phyloP scores from a whole-genome alignment of 1,140 invertebrate species.

The Bradynema listronoti region DNA sequence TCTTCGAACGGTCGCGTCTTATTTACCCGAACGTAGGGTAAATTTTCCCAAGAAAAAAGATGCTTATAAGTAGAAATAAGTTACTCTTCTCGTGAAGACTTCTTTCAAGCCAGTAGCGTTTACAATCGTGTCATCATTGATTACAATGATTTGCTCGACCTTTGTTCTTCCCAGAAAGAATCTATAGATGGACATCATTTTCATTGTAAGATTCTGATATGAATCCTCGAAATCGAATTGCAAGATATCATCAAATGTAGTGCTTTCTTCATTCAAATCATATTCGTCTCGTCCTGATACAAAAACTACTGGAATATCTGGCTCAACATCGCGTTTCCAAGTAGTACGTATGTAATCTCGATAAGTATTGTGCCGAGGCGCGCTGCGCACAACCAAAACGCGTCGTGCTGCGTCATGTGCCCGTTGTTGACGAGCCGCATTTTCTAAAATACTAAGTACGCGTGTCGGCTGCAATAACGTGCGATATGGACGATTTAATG shows the following conservation, averaged over 20 bases:
- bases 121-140: conserved; percentile 57
- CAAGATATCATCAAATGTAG: conserved; percentile 43
- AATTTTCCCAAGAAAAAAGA: no score
- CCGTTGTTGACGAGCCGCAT: no score
- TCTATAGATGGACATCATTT: conserved; percentile 55
- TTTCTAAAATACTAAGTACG: no score
- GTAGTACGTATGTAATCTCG: conserved; percentile 48
- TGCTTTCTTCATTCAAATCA: conserved; percentile 28
- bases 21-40: no score
- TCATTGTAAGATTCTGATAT: conserved; percentile 52
- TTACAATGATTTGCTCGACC: conserved; percentile 51
- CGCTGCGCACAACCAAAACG: conserved; percentile 46
- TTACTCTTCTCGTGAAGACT: no score
- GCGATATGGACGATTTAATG: conserved; percentile 27
- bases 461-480: conserved; percentile 8
- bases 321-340: conserved; percentile 41
- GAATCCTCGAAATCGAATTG: conserved; percentile 56
- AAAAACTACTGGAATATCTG: conserved; percentile 43
- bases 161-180: conserved; percentile 38
- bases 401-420: conserved; percentile 15
- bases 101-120: conserved; percentile 51
- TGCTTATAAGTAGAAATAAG: no score
- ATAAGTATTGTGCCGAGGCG: conserved; percentile 41
- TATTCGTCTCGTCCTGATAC: conserved; percentile 34
- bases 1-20: no score